Percentiles rank a stretch among this genome's conserved stretches.
phyloP scores from a whole-genome alignment of 2,888 invertebrate species.

The Actias luna region DNA sequence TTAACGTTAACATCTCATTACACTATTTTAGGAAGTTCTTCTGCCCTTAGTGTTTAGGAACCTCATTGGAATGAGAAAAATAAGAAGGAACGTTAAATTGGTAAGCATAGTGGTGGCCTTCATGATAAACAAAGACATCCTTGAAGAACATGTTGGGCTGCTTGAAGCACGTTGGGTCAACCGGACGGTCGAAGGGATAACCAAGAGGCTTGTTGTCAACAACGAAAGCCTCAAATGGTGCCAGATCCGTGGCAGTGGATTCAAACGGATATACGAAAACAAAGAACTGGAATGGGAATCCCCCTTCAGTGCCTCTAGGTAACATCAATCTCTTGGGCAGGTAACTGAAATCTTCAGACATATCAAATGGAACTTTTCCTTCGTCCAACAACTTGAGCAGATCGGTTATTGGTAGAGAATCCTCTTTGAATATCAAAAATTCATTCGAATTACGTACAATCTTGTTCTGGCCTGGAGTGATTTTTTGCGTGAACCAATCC shows the following conservation, averaged over 20 bases:
- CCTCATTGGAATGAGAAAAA: constrained; percentile 36
- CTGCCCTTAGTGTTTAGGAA: constrained; percentile 44
- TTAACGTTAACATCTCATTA: constrained; percentile 5
- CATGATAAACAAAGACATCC: constrained; percentile 80
- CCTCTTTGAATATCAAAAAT: constrained; percentile 82
- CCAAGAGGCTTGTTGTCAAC: constrained; percentile 79
- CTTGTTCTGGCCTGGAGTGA: constrained; percentile 84
- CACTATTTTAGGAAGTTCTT: constrained; percentile 22
- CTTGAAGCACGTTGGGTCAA: constrained; percentile 63
- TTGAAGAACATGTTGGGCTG: constrained; percentile 83
- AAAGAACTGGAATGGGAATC: constrained; percentile 85
- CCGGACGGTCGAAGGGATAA: constrained; percentile 82
- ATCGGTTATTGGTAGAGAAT: constrained; percentile 82
- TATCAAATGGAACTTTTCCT: constrained; percentile 73
- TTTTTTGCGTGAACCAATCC: constrained; percentile 81
- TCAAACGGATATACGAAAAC: constrained; percentile 82
- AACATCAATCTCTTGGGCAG: constrained; percentile 86
- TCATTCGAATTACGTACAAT: constrained; percentile 85
- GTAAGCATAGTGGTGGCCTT: constrained; percentile 58
- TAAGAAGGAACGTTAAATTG: constrained; percentile 47
- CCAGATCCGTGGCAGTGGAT: constrained; percentile 57
- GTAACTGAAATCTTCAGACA: constrained; percentile 78
- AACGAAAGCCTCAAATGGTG: constrained; percentile 46
- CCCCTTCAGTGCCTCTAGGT: constrained; percentile 86
- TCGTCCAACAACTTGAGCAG: constrained; percentile 82